Base-by-base conservation (phyloP, 2,113 vertebrate species). In the Podarcis cretensis region DNA sequence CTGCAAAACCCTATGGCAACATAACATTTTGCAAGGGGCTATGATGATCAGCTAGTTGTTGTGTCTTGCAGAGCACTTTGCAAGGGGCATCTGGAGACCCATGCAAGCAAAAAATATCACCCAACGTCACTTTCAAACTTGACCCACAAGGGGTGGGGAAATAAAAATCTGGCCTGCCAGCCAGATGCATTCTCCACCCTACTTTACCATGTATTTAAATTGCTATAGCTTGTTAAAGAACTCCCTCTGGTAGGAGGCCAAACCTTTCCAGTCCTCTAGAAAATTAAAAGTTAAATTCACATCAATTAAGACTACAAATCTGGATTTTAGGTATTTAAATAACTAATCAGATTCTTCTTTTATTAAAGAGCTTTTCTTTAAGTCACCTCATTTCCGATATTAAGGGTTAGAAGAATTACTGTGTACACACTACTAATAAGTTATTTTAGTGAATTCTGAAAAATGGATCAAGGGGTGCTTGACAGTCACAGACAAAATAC, bases 231-330 rank as follows among this genome's bases (percentile, higher is more conserved):
- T 30, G 21, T 69, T 73, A 92, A 66, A 10, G 5, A 92, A 89
- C 86, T 66, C 27, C 54, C 27, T 6, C 4, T n/a, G 21, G 25
- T 69, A 4, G 14, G 30, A 37, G 23, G 9, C 54, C 84, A 85
- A 40, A 75, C 12, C 32, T 27, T 63, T 75, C 54, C 35, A 35
- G 23, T 35, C 65, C 79, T 79, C 68, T 71, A 88, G 65, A 80
- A 18, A 89, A 92, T 81, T 92, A 84, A 10, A 94, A 83, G 37
- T 71, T 78, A 88, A 90, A 90, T 20, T 81, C 12, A 79, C 32
- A 82, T n/a, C 68, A 85, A 76, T 87, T 92, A 78, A 75, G 54
- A 76, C 25, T 37, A 0, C 73, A 90, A 81, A 66, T 76, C 84
- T 76, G 21, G 40, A 76, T 71, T 88, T 87, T 66, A 86, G 81